phyloP scores from a whole-genome alignment of 2,113 vertebrate genomes.

The Tylochromis polylepis region DNA sequence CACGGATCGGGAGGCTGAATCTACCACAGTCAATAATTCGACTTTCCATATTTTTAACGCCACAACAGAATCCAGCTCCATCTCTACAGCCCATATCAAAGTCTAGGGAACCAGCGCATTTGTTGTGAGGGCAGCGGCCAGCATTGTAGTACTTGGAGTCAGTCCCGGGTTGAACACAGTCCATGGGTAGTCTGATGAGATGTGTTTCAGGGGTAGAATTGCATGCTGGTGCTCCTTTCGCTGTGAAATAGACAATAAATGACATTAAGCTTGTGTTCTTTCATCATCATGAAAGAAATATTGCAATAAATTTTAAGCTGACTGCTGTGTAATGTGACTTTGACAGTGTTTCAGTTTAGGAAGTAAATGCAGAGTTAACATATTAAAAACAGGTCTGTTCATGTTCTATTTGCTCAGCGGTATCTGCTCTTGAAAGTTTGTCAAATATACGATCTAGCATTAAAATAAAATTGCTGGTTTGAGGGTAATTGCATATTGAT shows the following conservation, averaged over 20 bases:
- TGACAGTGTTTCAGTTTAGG: background rate
- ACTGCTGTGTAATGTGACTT: background rate
- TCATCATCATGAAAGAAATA: background rate
- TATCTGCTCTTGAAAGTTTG: background rate
- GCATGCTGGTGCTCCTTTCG: constrained; percentile 77
- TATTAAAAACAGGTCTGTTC: background rate
- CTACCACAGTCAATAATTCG: constrained; percentile 76
- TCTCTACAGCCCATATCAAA: constrained; percentile 77
- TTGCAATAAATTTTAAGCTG: background rate
- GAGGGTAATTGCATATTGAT: background rate
- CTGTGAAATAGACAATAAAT: constrained; percentile 62
- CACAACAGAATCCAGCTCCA: constrained; percentile 74
- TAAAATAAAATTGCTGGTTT: background rate
- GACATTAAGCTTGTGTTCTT: background rate
- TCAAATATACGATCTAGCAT: background rate
- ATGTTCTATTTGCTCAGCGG: background rate
- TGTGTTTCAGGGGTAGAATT: constrained; percentile 74
- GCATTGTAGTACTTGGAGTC: constrained; percentile 83
- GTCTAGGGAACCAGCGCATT: constrained; percentile 70
- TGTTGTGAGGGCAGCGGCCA: constrained; percentile 79
- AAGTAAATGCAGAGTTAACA: background rate
- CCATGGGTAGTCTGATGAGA: constrained; percentile 83
- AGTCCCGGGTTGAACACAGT: constrained; percentile 74
- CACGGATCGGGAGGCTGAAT: constrained; percentile 80
- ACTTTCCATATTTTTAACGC: constrained; percentile 77